Conservation (phyloP, 2,113 vertebrate genomes). For the Emydura subglobosa region DNA sequence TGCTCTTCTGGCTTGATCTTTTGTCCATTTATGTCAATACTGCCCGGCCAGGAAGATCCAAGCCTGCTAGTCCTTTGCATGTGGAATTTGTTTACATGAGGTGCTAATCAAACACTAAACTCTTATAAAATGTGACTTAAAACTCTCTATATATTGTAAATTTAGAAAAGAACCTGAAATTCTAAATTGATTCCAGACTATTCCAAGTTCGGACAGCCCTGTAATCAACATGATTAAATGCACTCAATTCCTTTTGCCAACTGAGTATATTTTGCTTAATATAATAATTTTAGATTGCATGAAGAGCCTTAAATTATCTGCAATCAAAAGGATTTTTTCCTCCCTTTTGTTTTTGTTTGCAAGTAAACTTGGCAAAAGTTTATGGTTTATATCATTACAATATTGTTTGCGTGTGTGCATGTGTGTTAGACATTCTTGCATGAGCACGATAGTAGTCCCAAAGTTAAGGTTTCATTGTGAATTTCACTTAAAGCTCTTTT, state of each 20-base stretch:
- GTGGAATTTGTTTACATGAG: neutral
- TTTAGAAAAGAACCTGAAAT: neutral
- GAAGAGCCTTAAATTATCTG: neutral
- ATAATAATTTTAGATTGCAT: neutral
- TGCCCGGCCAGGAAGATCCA: neutral
- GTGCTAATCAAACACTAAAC: neutral
- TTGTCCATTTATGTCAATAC: fast-evolving
- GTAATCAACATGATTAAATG: neutral
- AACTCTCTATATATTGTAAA: neutral
- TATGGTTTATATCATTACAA: neutral
- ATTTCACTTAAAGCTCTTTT: neutral
- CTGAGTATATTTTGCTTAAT: neutral
- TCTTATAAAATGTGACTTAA: neutral
- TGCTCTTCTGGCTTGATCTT: neutral
- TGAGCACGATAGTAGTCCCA: neutral
- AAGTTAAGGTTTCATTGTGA: neutral
- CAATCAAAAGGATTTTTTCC: neutral
- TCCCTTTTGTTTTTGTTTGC: neutral
- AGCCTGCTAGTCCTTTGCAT: neutral
- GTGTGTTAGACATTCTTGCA: neutral
- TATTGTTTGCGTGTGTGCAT: neutral
- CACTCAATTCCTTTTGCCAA: neutral
- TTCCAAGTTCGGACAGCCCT: neutral
- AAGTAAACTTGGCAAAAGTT: neutral
- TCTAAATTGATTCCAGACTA: neutral